phyloP scores from a whole-genome alignment of 1,140 invertebrate species.

The Hesperophylax magnus region DNA sequence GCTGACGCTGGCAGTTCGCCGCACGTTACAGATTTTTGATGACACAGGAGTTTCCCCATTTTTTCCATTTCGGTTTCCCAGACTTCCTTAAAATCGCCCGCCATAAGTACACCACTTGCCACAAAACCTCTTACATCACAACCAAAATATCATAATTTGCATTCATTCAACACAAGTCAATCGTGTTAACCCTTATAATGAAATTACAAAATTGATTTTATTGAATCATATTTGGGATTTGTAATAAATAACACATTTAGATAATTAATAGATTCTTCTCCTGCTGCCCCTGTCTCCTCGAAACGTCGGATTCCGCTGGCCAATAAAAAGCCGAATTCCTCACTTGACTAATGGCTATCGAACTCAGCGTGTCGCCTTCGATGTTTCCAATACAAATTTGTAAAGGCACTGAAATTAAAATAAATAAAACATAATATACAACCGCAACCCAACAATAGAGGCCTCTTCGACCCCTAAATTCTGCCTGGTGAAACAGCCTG shows the following conservation, averaged over 20 bases:
- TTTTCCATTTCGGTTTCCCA: no score
- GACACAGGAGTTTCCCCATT: no score
- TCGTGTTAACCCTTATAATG: no score
- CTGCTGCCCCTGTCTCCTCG: not conserved
- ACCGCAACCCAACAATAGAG: slow-evolving; percentile 4
- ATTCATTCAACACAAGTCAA: no score
- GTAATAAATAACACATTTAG: slow-evolving; percentile 15
- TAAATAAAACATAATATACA: not conserved
- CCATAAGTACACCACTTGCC: no score
- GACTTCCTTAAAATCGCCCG: no score
- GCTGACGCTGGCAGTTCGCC: no score
- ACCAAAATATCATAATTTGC: no score
- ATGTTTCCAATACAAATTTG: slow-evolving; percentile 55
- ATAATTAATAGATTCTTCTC: slow-evolving; percentile 27
- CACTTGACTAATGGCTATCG: slow-evolving; percentile 54
- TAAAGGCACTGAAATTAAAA: slow-evolving; percentile 28
- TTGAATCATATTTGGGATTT: not conserved
- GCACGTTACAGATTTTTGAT: no score
- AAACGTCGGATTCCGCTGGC: slow-evolving; percentile 10
- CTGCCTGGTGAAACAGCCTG: slow-evolving; percentile 6
- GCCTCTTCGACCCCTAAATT: slow-evolving; percentile 23
- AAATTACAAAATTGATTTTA: not conserved
- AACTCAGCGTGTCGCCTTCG: slow-evolving; percentile 55
- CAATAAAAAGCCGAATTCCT: slow-evolving; percentile 45
- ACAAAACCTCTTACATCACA: no score